These are phyloP conservation scores for Burhinus bistriatus DNA, from an alignment of 2,113 vertebrate genomes.

Conservation along the genomic window DNA sequence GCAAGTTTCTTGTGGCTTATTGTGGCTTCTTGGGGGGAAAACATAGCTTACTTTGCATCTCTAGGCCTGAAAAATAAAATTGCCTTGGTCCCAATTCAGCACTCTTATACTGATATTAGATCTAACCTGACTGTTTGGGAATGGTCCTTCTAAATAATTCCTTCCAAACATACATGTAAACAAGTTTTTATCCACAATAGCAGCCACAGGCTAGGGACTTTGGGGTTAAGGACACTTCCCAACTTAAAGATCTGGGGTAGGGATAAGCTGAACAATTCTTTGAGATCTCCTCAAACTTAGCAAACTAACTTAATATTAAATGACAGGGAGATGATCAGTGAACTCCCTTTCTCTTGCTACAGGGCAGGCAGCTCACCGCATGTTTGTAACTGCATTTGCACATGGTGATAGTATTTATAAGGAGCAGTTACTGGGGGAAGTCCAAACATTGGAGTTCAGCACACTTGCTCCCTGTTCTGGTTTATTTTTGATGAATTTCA, in stretches of 20 bases:
- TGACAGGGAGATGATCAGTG: background rate
- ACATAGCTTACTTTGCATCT: background rate
- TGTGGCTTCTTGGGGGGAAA: background rate
- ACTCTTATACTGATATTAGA: background rate
- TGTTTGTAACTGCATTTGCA: background rate
- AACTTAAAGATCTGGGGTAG: background rate
- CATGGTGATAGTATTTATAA: background rate
- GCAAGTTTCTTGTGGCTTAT: conserved; percentile 62
- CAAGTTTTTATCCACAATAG: background rate
- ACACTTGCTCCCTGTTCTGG: background rate
- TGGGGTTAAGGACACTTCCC: background rate
- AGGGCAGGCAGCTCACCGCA: background rate
- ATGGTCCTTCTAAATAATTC: background rate
- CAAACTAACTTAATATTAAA: background rate
- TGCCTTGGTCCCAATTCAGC: background rate
- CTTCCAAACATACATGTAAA: background rate
- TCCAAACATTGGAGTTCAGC: background rate
- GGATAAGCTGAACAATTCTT: background rate
- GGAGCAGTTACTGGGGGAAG: background rate
- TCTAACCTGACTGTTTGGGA: background rate
- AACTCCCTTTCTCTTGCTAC: background rate
- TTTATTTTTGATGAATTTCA: background rate
- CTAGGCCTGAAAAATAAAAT: conserved; percentile 35
- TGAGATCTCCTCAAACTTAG: background rate
- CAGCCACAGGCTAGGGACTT: fast-evolving